phyloP scores from a whole-genome alignment of 2,888 invertebrate genomes.

The Tolmerus cingulatus region DNA sequence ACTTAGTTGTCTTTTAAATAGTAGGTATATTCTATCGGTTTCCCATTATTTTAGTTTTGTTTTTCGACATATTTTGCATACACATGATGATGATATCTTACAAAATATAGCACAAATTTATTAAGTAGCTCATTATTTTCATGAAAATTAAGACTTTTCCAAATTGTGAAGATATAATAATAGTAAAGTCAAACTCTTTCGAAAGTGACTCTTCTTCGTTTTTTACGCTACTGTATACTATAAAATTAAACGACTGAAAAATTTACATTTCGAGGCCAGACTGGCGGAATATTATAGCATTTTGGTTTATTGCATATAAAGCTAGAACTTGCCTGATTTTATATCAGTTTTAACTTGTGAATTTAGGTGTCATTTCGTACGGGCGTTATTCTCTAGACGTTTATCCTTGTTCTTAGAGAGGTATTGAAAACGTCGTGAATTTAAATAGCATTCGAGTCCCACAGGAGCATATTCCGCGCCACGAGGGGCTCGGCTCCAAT shows the following conservation, averaged over 20 bases:
- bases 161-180: no score
- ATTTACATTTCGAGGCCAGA: background rate
- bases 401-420: background rate
- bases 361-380: background rate
- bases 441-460: background rate
- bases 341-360: background rate
- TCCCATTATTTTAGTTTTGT: no score
- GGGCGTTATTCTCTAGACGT: background rate
- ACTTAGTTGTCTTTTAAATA: no score
- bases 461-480: background rate
- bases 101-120: no score
- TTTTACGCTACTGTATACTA: no score
- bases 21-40: no score
- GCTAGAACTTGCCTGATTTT: background rate
- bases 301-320: background rate
- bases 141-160: no score
- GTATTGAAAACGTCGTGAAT: background rate
- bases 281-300: background rate
- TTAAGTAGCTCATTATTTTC: no score
- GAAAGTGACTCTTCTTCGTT: no score
- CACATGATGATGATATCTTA: no score
- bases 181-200: no score
- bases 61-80: no score
- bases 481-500: background rate
- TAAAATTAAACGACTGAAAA: background rate